These are phyloP conservation scores for Crypturellus undulatus DNA, from an alignment of 2,113 vertebrate species.

Conservation along the genomic window DNA sequence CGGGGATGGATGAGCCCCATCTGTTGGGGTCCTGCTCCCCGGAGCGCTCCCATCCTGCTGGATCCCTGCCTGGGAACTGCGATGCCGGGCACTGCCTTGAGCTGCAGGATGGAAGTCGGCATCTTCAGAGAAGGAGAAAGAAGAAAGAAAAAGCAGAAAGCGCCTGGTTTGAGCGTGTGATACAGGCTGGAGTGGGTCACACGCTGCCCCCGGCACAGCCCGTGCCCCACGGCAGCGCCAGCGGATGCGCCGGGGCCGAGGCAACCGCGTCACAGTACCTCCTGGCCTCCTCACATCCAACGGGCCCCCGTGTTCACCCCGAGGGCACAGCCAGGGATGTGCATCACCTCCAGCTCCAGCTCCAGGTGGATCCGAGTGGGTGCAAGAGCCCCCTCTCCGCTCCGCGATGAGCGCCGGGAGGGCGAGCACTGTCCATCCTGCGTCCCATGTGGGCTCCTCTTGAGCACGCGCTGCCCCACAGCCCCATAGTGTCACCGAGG, in stretches of 20 bases:
- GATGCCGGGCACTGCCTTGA: neutral
- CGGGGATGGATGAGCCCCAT: neutral
- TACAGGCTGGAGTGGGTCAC: neutral
- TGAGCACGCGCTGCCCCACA: no score
- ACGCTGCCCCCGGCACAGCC: slow-evolving; percentile 8
- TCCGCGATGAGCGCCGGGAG: no score
- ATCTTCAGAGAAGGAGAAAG: neutral
- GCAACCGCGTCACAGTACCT: neutral
- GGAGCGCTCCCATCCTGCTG: neutral
- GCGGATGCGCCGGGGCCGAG: no score
- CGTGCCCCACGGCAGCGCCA: no score
- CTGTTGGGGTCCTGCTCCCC: neutral
- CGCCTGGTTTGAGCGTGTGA: neutral
- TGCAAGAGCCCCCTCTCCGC: neutral
- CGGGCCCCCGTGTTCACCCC: slow-evolving; percentile 1
- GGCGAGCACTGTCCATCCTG: no score
- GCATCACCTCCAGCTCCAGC: slow-evolving; percentile 18
- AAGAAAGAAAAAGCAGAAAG: neutral
- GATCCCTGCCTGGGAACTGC: fast-evolving
- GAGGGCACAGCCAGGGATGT: slow-evolving; percentile 40
- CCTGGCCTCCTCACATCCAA: slow-evolving; percentile 51
- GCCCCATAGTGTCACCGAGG: neutral
- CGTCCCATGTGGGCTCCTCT: no score
- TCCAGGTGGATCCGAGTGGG: neutral
- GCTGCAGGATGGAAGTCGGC: fast-evolving